Conservation (phyloP, 1,140 invertebrate genomes). For the Babylonia areolata region DNA sequence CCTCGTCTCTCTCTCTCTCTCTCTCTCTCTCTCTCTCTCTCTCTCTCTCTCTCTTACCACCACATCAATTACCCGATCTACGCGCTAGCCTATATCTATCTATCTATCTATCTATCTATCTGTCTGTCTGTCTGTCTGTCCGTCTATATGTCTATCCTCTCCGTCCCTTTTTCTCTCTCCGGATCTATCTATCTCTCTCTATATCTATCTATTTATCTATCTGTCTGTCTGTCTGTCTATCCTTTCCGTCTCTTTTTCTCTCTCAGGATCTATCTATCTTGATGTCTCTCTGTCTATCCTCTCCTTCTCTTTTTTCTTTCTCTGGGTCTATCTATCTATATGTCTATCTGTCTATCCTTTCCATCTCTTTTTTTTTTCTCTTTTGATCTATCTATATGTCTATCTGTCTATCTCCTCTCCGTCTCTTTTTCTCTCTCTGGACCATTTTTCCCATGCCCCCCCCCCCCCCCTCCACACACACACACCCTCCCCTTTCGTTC, state of each 20-base stretch:
- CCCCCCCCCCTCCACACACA: not conserved
- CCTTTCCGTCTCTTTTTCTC: not conserved
- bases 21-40: constrained; percentile 20
- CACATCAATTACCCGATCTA: too few relatives aligned
- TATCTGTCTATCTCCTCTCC: not conserved
- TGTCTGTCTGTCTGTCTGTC: not conserved
- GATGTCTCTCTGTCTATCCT: not conserved
- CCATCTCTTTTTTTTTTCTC: not conserved
- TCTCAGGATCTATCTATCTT: too few relatives aligned
- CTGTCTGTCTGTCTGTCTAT: not conserved
- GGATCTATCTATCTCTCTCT: not conserved
- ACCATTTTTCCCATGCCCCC: not conserved
- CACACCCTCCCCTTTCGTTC: too few relatives aligned
- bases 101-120: not conserved
- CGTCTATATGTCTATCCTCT: not conserved
- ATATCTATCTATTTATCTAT: not conserved
- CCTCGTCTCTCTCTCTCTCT: not conserved
- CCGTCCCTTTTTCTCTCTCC: not conserved
- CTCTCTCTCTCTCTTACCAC: constrained; percentile 11
- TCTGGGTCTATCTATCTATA: not conserved
- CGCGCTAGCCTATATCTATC: too few relatives aligned
- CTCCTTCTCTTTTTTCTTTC: not conserved
- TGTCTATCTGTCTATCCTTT: not conserved
- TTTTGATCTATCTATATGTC: not conserved
- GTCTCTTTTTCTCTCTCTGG: not conserved